Percentiles rank a stretch among this genome's conserved stretches.
Evolutionary conservation across 2,888 invertebrate genomes (phyloP).

Genomic region (Plagiodera versicolora): DNA sequence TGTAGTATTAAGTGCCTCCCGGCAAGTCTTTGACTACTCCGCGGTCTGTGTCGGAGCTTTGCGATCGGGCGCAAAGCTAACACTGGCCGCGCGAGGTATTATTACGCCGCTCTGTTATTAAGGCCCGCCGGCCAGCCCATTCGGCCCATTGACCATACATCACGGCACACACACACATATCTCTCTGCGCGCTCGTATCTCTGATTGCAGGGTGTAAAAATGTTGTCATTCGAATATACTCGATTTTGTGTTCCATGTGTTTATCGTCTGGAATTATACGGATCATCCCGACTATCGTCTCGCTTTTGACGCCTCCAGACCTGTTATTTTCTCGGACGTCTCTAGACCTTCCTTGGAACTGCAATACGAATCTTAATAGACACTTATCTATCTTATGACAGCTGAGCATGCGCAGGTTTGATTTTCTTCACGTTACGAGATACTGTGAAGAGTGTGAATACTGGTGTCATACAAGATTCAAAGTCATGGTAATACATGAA

Average conservation of each 20-base stretch:
- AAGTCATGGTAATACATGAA: no score
- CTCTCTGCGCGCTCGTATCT: constrained; percentile 26
- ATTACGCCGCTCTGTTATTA: constrained; percentile 55
- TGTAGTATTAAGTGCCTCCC: constrained; percentile 27
- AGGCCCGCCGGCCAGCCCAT: constrained; percentile 51
- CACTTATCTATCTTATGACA: no score
- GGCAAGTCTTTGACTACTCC: constrained; percentile 24
- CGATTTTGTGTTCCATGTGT: constrained; percentile 8
- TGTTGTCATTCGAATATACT: constrained; percentile 47
- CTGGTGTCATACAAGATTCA: no score
- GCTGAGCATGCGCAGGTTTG: no score
- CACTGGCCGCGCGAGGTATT: constrained; percentile 49
- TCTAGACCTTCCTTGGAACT: no score
- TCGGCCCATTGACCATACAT: constrained; percentile 54
- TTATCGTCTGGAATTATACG: constrained; percentile 13
- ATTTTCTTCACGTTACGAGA: no score
- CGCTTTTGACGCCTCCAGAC: neutral
- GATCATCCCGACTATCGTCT: neutral
- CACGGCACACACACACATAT: constrained; percentile 46
- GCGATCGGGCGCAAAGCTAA: constrained; percentile 44
- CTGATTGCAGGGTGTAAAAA: constrained; percentile 53
- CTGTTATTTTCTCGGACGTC: neutral
- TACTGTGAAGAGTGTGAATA: no score
- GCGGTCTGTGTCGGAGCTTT: constrained; percentile 7
- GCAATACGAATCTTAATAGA: no score